A percentile compares a stretch with the other conserved stretches of the same genome.
Evolutionary conservation across 2,888 invertebrate species (phyloP).

Genomic region (Synergus gifuensis): DNA sequence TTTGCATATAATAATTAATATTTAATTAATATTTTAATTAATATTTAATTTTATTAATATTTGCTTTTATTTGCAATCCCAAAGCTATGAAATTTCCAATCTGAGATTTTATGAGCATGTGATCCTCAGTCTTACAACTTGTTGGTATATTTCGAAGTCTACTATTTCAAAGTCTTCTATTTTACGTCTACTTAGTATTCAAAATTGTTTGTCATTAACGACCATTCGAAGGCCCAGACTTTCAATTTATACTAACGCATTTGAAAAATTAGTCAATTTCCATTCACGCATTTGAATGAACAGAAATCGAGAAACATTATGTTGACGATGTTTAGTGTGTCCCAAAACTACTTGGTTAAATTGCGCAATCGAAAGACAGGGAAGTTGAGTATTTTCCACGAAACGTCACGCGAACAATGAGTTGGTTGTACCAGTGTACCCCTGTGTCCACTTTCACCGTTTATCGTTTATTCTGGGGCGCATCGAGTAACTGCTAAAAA

Average conservation of each 20-base stretch:
- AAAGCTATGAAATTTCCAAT: not conserved
- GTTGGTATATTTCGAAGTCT: not conserved
- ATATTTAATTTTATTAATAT: no score
- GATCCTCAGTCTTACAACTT: not conserved
- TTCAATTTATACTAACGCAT: not conserved
- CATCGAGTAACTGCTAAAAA: conserved; percentile 50
- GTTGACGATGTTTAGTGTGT: conserved; percentile 46
- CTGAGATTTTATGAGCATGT: not conserved
- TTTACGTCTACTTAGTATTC: not conserved
- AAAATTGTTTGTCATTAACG: not conserved
- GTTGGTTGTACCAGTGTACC: conserved; percentile 58
- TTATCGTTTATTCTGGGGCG: conserved; percentile 52
- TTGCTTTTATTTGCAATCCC: not conserved
- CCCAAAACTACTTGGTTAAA: conserved; percentile 67
- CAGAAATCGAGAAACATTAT: no score
- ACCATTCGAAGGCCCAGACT: not conserved
- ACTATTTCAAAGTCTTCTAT: no score
- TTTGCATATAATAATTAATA: no score
- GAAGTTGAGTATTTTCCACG: conserved; percentile 67
- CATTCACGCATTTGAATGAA: not conserved
- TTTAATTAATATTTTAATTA: no score
- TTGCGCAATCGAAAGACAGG: conserved; percentile 69
- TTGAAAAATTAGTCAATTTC: not conserved
- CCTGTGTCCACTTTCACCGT: conserved; percentile 69
- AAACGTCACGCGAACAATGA: conserved; percentile 69